phyloP scores from a whole-genome alignment of 2,113 vertebrate species.

The Monarcha castaneiventris region DNA sequence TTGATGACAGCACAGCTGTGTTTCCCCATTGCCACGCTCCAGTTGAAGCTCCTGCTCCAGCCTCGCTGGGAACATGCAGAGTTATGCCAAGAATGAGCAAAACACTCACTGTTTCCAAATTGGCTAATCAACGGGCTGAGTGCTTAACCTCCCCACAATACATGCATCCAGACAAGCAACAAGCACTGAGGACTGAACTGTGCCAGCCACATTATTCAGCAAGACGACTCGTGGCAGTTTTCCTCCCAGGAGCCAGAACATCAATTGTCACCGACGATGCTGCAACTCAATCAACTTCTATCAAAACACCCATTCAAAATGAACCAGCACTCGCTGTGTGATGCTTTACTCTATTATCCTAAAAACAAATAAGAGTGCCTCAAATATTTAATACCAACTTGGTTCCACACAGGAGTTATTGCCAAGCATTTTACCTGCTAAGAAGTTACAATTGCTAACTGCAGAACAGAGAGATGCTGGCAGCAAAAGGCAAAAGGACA shows the following conservation, averaged over 20 bases:
- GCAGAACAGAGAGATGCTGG: not conserved
- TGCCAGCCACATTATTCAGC: not conserved
- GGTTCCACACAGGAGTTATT: not conserved
- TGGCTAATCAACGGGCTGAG: slow-evolving; percentile 26
- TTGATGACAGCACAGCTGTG: not conserved
- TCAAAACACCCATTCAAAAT: not conserved
- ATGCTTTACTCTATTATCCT: not conserved
- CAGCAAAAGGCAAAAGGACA: not conserved
- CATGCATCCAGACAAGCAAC: not conserved
- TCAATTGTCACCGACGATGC: not conserved
- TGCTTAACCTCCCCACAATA: not conserved
- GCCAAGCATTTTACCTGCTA: not conserved
- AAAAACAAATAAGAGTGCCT: not conserved
- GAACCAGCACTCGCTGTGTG: not conserved
- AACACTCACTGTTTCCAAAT: slow-evolving; percentile 57
- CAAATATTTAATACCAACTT: not conserved
- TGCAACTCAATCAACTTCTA: slow-evolving; percentile 2
- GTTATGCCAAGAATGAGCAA: slow-evolving; percentile 32
- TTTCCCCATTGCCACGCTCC: not conserved
- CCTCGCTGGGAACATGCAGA: slow-evolving; percentile 9
- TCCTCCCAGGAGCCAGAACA: not conserved
- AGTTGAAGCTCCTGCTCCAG: not conserved
- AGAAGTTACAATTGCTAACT: not conserved
- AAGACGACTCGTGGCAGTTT: not conserved
- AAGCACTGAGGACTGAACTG: not conserved